Conservation (phyloP, 2,888 invertebrate genomes). For the Drosophila neoperkinsi region DNA sequence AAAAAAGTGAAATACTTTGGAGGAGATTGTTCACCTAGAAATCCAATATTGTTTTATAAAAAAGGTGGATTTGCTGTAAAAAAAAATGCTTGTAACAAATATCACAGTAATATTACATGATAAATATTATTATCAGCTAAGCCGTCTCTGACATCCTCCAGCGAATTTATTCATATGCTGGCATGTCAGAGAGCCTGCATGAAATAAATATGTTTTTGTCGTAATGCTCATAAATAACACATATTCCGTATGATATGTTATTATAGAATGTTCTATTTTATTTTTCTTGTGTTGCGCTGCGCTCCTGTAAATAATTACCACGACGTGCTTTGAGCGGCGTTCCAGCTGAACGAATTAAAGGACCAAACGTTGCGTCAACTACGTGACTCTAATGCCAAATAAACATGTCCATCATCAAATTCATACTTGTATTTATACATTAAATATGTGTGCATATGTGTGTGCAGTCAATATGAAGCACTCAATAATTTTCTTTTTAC, state of each 20-base stretch:
- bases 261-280: conserved; percentile 59
- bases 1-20: background rate
- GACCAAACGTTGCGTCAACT: conserved; percentile 80
- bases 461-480: conserved; percentile 65
- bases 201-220: conserved; percentile 67
- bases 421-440: conserved; percentile 14
- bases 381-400: conserved; percentile 76
- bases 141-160: conserved; percentile 1
- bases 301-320: conserved; percentile 78
- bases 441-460: conserved; percentile 1
- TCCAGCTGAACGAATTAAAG: conserved; percentile 76
- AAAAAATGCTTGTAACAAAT: background rate
- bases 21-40: background rate
- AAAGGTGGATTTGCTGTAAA: background rate
- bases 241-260: conserved; percentile 67
- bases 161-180: conserved; percentile 67
- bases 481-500: conserved; percentile 75
- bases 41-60: background rate
- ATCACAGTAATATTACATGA: background rate
- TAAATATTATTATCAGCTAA: conserved; percentile 16
- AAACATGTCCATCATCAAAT: conserved; percentile 31
- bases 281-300: conserved; percentile 45
- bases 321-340: conserved; percentile 62
- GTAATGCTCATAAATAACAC: conserved; percentile 70
- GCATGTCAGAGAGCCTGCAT: conserved; percentile 44